Conservation (phyloP, 1,140 invertebrate genomes). For the Acarapis woodi region DNA sequence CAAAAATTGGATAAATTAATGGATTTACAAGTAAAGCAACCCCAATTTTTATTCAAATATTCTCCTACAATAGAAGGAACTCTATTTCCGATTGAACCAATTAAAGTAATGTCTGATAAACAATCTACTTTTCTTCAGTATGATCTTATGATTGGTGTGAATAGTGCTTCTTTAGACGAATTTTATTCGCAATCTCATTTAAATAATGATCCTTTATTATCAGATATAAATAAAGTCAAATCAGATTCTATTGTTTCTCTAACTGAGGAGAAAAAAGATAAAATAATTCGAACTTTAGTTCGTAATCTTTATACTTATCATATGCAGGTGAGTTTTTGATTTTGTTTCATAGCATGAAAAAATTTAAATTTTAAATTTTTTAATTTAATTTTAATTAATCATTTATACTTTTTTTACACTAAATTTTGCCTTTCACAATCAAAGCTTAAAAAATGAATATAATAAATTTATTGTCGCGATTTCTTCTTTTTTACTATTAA, state of each 20-base stretch:
- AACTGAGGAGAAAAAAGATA: conserved; percentile 68
- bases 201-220: no score
- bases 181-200: background rate
- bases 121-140: conserved; percentile 25
- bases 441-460: no score
- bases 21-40: conserved; percentile 25
- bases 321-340: conserved; percentile 9
- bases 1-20: conserved; percentile 28
- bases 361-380: no score
- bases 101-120: conserved; percentile 7
- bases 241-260: conserved; percentile 55
- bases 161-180: no score
- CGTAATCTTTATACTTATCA: conserved; percentile 25
- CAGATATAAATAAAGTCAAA: conserved; percentile 62
- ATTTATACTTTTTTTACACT: no score
- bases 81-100: conserved; percentile 17
- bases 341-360: background rate
- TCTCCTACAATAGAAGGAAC: conserved; percentile 56
- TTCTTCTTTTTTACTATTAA: no score
- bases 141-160: conserved; percentile 71
- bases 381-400: no score
- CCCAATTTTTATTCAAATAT: conserved; percentile 51
- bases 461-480: no score
- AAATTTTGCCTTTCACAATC: no score
- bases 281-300: conserved; percentile 64